Percentiles rank a stretch among this genome's conserved stretches.
These are phyloP conservation scores for Polyommatus icarus DNA, from an alignment of 2,888 invertebrate genomes.

Conservation along the genomic window DNA sequence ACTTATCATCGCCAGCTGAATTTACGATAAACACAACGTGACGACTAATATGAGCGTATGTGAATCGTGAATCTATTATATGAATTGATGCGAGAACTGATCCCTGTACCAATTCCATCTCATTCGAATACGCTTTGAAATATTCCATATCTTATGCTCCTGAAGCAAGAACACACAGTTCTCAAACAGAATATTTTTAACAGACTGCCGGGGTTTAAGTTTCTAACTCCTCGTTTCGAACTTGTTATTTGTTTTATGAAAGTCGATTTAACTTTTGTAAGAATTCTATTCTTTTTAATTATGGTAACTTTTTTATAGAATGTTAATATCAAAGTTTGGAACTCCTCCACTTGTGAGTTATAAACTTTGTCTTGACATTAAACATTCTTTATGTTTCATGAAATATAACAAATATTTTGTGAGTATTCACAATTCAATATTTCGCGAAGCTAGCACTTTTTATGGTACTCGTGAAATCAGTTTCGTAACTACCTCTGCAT, in stretches of 20 bases:
- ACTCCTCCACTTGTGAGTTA: background rate
- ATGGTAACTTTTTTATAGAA: conserved; percentile 12
- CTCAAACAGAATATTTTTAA: conserved; percentile 23
- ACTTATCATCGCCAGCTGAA: conserved; percentile 48
- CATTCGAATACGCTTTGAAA: conserved; percentile 7
- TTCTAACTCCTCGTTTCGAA: background rate
- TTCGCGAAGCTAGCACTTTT: background rate
- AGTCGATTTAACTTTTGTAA: conserved; percentile 28
- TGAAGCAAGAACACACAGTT: conserved; percentile 7
- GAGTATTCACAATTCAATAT: too few species aligned
- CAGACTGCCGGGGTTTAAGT: background rate
- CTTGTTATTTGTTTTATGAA: conserved; percentile 29
- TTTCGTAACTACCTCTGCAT: background rate
- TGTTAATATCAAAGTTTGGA: background rate
- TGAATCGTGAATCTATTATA: conserved; percentile 17
- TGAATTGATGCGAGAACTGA: conserved; percentile 17
- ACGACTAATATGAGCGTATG: conserved; percentile 35
- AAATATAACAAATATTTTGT: too few species aligned
- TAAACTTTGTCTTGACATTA: background rate
- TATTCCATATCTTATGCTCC: conserved; percentile 6
- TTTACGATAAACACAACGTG: conserved; percentile 57
- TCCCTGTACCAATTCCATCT: background rate
- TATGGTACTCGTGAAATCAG: background rate
- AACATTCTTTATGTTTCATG: background rate
- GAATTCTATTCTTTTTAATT: background rate